Percentiles rank a stretch among this genome's conserved stretches.
These are phyloP conservation scores for Xiphorhynchus erythropygius DNA, from an alignment of 2,797 vertebrate species.

Conservation along the genomic window DNA sequence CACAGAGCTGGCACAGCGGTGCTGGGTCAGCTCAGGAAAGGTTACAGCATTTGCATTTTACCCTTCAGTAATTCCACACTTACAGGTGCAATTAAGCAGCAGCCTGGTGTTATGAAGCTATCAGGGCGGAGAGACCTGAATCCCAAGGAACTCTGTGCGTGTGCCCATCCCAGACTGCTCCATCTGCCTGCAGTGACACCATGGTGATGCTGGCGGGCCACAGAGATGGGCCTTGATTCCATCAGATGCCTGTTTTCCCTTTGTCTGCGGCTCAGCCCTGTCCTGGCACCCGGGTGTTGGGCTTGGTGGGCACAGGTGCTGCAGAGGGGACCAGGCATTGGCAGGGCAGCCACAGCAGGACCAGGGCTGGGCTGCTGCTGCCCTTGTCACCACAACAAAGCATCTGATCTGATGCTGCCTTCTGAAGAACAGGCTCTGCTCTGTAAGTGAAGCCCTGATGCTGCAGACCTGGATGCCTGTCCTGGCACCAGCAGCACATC, in stretches of 20 bases:
- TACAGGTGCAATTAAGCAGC: conserved; percentile 68
- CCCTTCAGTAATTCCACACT: conserved; percentile 69
- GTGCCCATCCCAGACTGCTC: neutral
- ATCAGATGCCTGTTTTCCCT: neutral
- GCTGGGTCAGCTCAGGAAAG: conserved; percentile 53
- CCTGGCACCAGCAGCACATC: fast-evolving
- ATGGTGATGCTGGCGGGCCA: fast-evolving
- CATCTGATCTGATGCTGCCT: neutral
- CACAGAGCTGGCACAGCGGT: neutral
- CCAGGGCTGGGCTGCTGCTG: neutral
- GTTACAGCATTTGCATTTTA: conserved; percentile 68
- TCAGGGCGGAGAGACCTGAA: conserved; percentile 7
- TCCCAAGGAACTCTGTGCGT: neutral
- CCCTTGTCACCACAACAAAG: fast-evolving
- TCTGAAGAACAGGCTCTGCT: neutral
- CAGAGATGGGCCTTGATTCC: neutral
- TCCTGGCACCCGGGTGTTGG: fast-evolving
- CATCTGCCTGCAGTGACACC: neutral
- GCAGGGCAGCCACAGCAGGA: neutral
- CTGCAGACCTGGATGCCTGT: fast-evolving
- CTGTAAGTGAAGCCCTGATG: neutral
- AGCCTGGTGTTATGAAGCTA: conserved; percentile 38
- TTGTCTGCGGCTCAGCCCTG: neutral
- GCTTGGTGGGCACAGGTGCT: fast-evolving
- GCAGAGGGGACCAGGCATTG: fast-evolving